A percentile compares a stretch with the other conserved stretches of the same genome.
Evolutionary conservation across 2,113 vertebrate genomes (phyloP).

Genomic region (Todiramphus chloris): DNA sequence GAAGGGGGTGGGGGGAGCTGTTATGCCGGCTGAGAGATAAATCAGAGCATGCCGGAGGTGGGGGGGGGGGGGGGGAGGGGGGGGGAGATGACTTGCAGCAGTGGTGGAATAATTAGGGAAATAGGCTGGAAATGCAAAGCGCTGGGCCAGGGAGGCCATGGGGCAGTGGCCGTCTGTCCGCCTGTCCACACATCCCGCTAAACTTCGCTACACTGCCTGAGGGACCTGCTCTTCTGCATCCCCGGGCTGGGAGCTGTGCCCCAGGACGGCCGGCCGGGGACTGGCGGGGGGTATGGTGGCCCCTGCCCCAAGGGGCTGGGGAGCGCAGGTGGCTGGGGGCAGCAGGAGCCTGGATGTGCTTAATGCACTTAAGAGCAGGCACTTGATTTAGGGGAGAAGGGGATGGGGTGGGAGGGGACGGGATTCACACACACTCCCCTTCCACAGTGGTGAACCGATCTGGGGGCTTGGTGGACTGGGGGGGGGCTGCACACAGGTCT

Average conservation of each 20-base stretch:
- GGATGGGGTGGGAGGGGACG: background rate
- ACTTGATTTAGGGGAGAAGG: background rate
- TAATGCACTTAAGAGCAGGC: background rate
- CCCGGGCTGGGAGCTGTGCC: background rate
- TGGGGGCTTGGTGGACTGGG: background rate
- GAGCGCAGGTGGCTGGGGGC: background rate
- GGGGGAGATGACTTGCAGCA: slow-evolving; percentile 35
- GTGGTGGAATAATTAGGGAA: slow-evolving; percentile 71
- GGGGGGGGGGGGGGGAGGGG: background rate
- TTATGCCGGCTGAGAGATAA: slow-evolving; percentile 75
- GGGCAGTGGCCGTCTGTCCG: background rate
- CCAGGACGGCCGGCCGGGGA: fast-evolving
- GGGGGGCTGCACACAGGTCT: fast-evolving
- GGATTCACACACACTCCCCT: background rate
- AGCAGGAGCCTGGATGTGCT: fast-evolving
- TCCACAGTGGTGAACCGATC: fast-evolving
- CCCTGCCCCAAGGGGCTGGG: background rate
- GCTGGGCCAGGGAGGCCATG: background rate
- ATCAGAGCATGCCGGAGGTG: slow-evolving; percentile 67
- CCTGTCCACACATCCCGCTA: background rate
- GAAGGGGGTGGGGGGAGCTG: slow-evolving; percentile 58
- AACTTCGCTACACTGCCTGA: background rate
- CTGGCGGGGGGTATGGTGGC: fast-evolving
- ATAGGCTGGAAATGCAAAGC: slow-evolving; percentile 69
- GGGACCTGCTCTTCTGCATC: background rate